Percentiles rank a stretch among this genome's conserved stretches.
phyloP scores from a whole-genome alignment of 1,140 invertebrate genomes.

The Drosophila bipectinata region DNA sequence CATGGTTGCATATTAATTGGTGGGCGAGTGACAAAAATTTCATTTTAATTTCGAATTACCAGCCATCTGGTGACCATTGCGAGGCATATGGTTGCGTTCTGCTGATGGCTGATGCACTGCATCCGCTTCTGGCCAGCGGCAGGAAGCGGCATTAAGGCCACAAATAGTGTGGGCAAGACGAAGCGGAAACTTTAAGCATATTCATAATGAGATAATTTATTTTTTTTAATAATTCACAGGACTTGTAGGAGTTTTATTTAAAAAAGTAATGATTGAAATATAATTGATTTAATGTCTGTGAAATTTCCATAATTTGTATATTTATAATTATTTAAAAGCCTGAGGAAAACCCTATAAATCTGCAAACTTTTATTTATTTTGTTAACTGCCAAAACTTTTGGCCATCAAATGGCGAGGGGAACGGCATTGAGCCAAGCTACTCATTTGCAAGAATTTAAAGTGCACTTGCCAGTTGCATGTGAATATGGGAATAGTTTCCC shows the following conservation, averaged over 20 bases:
- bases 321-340: not conserved
- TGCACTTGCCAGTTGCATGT: constrained; percentile 76
- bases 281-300: not conserved
- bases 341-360: not conserved
- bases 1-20: constrained; percentile 68
- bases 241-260: too few relatives aligned
- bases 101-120: constrained; percentile 30
- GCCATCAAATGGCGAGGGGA: constrained; percentile 25
- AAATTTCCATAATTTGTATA: not conserved
- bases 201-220: constrained; percentile 9
- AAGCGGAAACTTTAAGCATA: not conserved
- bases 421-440: constrained; percentile 51
- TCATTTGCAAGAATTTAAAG: constrained; percentile 84
- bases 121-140: constrained; percentile 51
- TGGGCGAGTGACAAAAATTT: constrained; percentile 52
- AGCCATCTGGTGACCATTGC: constrained; percentile 3
- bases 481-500: constrained; percentile 66
- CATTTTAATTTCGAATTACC: constrained; percentile 57
- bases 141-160: constrained; percentile 55
- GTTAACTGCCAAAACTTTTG: constrained; percentile 15
- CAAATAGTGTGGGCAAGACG: constrained; percentile 39
- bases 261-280: too few relatives aligned
- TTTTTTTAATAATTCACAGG: not conserved
- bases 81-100: constrained; percentile 48
- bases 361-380: constrained; percentile 5